Base-by-base conservation (phyloP, 2,113 vertebrate genomes). In the Merops nubicus region DNA sequence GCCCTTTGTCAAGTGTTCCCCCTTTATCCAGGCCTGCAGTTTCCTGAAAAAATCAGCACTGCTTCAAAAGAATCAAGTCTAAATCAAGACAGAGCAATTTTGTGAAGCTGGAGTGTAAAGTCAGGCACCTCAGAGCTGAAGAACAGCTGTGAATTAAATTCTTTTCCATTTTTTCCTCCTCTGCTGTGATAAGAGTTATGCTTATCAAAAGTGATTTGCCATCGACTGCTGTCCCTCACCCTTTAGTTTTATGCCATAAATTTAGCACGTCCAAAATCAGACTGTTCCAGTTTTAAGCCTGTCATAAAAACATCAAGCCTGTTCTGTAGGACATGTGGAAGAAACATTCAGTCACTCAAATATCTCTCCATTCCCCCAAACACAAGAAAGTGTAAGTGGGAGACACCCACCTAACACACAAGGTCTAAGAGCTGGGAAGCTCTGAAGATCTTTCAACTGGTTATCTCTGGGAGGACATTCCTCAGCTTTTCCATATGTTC, bases 401-500 rank as follows among this genome's bases (percentile, higher is more conserved):
- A 93, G 89, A 65, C 53, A 70, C 67, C 85, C 78, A 88, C 78
- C 92, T 50, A 65, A 91, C 62, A 62, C 48, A 65, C 54, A 89
- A 81, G 74, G 26, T 75, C 56, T 68, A 89, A 85, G 62, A 90
- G 63, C 75, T 96, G 88, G 73, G 74, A 88, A 77, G 59, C 76
- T 86, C 85, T 86, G 80, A 93, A 90, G 85, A 90, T 80, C 82
- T 95, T 95, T 80, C 88, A 88, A 65, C 36, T 79, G 36, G 82
- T 85, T 95, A 88, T 93, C 95, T 92, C 67, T 62, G 67, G 36
- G 50, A 92, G 45, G 89, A 74, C 85, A 70, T 88, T 92, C 82
- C 67, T 97, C 82, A 77, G 85, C 75, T 88, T 94, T 94, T 83
- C 96, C 88, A 83, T 93, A 86, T 90, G 91, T 95, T 92, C 14